Evolutionary conservation across 2,113 vertebrate species (phyloP).

Genomic region (Phaethornis superciliosus): DNA sequence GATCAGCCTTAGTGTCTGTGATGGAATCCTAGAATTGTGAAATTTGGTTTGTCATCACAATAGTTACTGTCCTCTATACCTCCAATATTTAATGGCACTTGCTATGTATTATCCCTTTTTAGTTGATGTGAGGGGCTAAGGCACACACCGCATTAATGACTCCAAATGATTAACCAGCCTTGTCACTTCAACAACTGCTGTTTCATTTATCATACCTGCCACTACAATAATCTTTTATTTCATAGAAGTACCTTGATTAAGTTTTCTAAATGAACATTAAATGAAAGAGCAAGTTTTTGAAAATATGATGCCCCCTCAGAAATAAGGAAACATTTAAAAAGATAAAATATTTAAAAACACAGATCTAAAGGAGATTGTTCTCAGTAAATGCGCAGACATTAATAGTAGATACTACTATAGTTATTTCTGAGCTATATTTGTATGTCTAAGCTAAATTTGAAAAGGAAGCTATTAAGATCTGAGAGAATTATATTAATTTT

Average conservation of each 20-base stretch:
- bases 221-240: neutral
- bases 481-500: neutral
- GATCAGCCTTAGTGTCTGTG: neutral
- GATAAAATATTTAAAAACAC: neutral
- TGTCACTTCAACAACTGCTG: neutral
- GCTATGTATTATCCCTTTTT: neutral
- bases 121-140: neutral
- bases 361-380: neutral
- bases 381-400: neutral
- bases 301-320: neutral
- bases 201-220: neutral
- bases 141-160: neutral
- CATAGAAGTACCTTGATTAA: neutral
- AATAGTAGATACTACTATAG: neutral
- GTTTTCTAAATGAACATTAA: neutral
- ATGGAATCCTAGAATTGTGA: fast-evolving
- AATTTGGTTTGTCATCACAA: neutral
- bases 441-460: neutral
- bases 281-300: neutral
- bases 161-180: neutral
- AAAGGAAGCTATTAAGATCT: neutral
- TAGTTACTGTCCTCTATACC: neutral
- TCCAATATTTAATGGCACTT: neutral
- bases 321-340: neutral
- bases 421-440: neutral